Evolutionary conservation across 1,140 invertebrate species (phyloP), one percentile per base, ranked within the genome.

Genomic region (Archegozetes longisetosus): DNA sequence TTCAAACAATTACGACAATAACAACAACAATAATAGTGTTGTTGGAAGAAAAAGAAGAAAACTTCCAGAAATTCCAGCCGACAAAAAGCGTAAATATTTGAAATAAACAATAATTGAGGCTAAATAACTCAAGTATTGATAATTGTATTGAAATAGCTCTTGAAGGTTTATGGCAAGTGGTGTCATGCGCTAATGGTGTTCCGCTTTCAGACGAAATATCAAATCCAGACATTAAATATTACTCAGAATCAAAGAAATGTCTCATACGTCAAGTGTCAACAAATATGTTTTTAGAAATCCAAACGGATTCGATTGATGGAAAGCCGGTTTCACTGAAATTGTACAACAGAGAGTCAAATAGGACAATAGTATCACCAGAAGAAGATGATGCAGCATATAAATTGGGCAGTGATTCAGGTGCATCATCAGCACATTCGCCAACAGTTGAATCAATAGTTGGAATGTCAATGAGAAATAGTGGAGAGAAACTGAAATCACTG

Each of bases 401-500:
- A 40, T 40, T 40, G 1, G 40, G 50, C 24, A 52, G 54, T 23
- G 54, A 55, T 47, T 55, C 54, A 20, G 54, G 54, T 2, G 23
- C 24, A 23, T 55, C 54, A 40, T 55, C 54, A 40, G 32, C 32
- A 40, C 6, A 9, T 40, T 9, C 6, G 6, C 32, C 32, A 40
- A 40, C 17, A 9, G 32, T 9, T 40, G 32, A 40, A 6, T 40
- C 32, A 9, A 6, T 40, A 17, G 17, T 17, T 40, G 32, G 32
- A 40, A 9, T 40, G 17, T 6, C 17, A 9, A 6, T 9, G 6
- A 6, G 17, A 40, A 40, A 40, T 40, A 17, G 17, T 9, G 17
- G 32, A 9, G 6, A 40, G 17, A 40, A 40, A 40, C 17, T 40
- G 17, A 40, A 40, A 40, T 40, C 32, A 24, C 73, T 89, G 46